Evolutionary conservation across 2,888 invertebrate species (phyloP).

Genomic region (Erpobdella octoculata): DNA sequence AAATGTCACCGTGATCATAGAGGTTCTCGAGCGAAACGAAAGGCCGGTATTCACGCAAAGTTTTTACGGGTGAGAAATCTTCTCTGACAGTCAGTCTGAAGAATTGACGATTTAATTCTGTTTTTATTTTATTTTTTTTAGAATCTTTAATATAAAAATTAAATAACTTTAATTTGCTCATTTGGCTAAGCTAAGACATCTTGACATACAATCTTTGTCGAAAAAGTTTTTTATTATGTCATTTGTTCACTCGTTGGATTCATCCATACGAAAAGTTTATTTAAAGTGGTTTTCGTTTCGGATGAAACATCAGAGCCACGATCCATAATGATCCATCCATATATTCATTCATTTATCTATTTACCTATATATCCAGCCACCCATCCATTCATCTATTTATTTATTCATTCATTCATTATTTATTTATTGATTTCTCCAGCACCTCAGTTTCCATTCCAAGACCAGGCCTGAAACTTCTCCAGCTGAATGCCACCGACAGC

Average conservation of each 20-base stretch:
- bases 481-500: constrained; percentile 65
- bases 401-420: background rate
- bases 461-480: constrained; percentile 28
- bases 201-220: too few relatives aligned
- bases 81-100: background rate
- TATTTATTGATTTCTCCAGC: background rate
- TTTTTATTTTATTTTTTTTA: background rate
- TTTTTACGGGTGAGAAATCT: constrained; percentile 76
- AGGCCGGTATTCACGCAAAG: constrained; percentile 85
- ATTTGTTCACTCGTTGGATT: too few relatives aligned
- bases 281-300: too few relatives aligned
- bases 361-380: background rate
- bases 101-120: too few relatives aligned
- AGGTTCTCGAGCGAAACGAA: constrained; percentile 88
- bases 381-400: too few relatives aligned
- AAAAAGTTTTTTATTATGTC: too few relatives aligned
- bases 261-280: too few relatives aligned
- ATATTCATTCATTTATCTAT: background rate
- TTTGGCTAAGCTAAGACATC: background rate
- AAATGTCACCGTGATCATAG: constrained; percentile 67
- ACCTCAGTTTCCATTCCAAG: background rate
- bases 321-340: too few relatives aligned
- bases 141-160: background rate
- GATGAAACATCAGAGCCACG: too few relatives aligned
- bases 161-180: background rate